Evolutionary conservation across 2,113 vertebrate species (phyloP), one percentile per base, ranked within the genome.

Genomic region (Halcyon senegalensis): DNA sequence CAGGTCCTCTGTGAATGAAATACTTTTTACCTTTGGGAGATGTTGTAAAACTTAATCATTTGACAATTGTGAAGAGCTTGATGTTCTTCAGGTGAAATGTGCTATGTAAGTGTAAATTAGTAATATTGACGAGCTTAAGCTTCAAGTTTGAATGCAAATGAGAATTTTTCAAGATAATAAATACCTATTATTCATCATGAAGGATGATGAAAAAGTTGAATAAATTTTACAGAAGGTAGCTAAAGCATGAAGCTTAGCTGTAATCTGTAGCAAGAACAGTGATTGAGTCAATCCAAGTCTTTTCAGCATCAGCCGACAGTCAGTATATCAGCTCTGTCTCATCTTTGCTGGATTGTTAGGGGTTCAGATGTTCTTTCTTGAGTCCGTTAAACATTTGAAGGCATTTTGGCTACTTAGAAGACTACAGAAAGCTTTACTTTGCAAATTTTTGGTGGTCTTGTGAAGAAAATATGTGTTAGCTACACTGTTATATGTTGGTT

Each of bases 81-180:
- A 87, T 84, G 77, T 87, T 93, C 86, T 88, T 93, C 93, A 93
- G 62, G 80, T 90, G 51, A 96, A 94, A 90, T 87, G 64, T 74
- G 55, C 68, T 85, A 62, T 58, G 13, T 81, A 89, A 92, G 59
- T 93, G 46, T 89, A 74, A 89, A 86, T 89, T 93, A 89, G 27
- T 92, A 59, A 84, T 91, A 93, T 84, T 94, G 86, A 92, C 86
- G 87, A 91, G 35, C 21, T 91, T 60, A 79, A 94, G 30, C 62
- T 72, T 19, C 62, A 69, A 89, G 62, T 79, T 76, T 66, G 96
- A 96, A 96, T 94, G 74, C 89, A 89, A 84, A 91, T 82, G 23
- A 91, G 58, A 82, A 58, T 8, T 51, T 85, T 73, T 64, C 21
- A 62, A 76, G 84, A n/a, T 91, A 91, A 95, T 81, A 84, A 91